These are phyloP conservation scores for Mesitornis unicolor DNA, from an alignment of 2,113 vertebrate species.

Conservation along the genomic window DNA sequence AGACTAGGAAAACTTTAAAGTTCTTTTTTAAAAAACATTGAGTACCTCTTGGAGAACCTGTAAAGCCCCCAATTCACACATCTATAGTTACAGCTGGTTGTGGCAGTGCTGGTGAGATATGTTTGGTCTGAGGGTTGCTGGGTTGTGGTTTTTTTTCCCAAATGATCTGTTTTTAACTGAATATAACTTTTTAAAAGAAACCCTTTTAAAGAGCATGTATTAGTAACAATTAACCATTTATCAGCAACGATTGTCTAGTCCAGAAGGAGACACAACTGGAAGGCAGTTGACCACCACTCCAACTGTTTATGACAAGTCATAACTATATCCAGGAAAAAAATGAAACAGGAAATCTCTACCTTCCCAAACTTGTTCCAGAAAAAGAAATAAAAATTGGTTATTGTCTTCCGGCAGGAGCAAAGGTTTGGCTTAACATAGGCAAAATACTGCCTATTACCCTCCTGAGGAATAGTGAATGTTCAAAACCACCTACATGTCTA, in stretches of 20 bases:
- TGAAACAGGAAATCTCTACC: neutral
- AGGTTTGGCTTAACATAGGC: neutral
- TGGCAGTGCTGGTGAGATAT: fast-evolving
- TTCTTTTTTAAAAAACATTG: fast-evolving
- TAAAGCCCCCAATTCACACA: neutral
- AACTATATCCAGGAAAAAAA: neutral
- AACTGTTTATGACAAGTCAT: neutral
- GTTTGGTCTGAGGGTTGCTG: neutral
- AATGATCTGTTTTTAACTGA: neutral
- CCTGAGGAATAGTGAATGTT: neutral
- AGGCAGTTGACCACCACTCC: neutral
- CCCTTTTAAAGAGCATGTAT: neutral
- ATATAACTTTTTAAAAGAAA: neutral
- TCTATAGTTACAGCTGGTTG: neutral
- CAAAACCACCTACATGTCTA: neutral
- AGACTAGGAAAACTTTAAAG: neutral
- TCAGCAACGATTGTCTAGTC: neutral
- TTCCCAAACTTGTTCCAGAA: neutral
- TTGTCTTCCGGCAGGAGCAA: neutral
- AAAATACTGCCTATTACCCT: neutral
- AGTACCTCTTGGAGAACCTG: neutral
- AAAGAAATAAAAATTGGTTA: neutral
- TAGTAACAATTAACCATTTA: neutral
- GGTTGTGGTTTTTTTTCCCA: neutral
- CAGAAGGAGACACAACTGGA: neutral